Evolutionary conservation across 2,888 invertebrate genomes (phyloP).

Genomic region (Dryadula phaetusa): DNA sequence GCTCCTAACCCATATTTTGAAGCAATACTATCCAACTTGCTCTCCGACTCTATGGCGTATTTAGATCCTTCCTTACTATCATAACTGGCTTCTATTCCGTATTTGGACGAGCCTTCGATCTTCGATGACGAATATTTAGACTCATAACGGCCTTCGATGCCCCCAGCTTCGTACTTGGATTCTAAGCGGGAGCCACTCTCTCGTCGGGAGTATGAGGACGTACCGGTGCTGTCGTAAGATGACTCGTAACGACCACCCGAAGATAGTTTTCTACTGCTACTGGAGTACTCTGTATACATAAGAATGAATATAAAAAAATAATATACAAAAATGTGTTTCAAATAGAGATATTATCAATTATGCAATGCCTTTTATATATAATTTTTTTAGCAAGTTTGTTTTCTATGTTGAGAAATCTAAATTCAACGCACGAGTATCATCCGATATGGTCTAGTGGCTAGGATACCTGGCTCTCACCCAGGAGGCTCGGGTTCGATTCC

Average conservation of each 20-base stretch:
- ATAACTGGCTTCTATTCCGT: conserved; percentile 58
- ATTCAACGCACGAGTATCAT: neutral
- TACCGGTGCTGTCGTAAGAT: conserved; percentile 65
- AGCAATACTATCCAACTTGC: conserved; percentile 65
- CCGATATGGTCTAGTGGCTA: conserved; percentile 36
- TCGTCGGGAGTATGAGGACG: conserved; percentile 67
- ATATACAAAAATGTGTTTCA: too few species aligned
- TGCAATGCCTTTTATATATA: too few species aligned
- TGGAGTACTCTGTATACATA: conserved; percentile 68
- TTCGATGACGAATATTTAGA: conserved; percentile 68
- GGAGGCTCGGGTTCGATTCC: conserved; percentile 90
- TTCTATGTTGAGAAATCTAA: neutral
- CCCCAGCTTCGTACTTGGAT: conserved; percentile 63
- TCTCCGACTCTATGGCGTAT: conserved; percentile 59
- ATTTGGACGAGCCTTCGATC: conserved; percentile 52
- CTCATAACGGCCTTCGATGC: conserved; percentile 70
- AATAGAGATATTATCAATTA: too few species aligned
- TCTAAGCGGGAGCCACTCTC: conserved; percentile 72
- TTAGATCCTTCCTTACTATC: conserved; percentile 54
- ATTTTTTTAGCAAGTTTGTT: too few species aligned
- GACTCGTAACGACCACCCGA: conserved; percentile 73
- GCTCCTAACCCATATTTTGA: conserved; percentile 70
- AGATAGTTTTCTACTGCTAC: conserved; percentile 69
- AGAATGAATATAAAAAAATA: neutral
- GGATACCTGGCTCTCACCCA: conserved; percentile 86